A percentile compares a stretch with the other conserved stretches of the same genome.
Evolutionary conservation across 2,113 vertebrate species (phyloP).

Genomic region (Turnix velox): DNA sequence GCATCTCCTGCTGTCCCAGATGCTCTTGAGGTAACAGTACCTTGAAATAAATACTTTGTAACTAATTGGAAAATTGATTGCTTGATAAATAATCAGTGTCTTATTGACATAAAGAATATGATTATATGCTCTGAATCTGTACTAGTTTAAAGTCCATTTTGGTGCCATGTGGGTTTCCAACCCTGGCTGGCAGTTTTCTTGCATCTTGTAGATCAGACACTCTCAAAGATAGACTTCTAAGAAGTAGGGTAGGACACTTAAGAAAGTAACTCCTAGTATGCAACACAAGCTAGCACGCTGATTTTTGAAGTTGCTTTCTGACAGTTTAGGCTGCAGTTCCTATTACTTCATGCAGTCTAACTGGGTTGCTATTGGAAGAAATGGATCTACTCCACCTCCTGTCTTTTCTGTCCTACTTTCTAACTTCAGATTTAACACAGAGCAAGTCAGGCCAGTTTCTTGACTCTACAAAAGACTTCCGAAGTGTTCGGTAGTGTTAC

Average conservation of each 20-base stretch:
- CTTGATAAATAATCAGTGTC: neutral
- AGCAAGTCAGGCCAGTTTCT: neutral
- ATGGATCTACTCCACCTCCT: neutral
- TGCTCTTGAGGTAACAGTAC: neutral
- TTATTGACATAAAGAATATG: neutral
- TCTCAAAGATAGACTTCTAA: neutral
- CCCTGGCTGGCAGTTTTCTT: neutral
- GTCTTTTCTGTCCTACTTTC: neutral
- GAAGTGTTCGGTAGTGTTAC: neutral
- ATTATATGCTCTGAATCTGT: neutral
- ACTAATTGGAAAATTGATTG: neutral
- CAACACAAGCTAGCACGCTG: neutral
- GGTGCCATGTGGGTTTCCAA: neutral
- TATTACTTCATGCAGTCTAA: neutral
- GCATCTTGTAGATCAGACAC: neutral
- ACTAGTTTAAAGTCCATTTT: neutral
- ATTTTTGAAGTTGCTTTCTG: neutral
- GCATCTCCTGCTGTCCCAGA: neutral
- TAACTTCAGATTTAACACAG: neutral
- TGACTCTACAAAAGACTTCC: neutral
- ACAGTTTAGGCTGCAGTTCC: neutral
- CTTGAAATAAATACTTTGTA: neutral
- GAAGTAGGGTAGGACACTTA: neutral
- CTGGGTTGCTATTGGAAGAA: neutral
- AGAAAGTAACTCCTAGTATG: neutral